phyloP scores from a whole-genome alignment of 2,113 vertebrate species.

The Notarius quadriscutis region DNA sequence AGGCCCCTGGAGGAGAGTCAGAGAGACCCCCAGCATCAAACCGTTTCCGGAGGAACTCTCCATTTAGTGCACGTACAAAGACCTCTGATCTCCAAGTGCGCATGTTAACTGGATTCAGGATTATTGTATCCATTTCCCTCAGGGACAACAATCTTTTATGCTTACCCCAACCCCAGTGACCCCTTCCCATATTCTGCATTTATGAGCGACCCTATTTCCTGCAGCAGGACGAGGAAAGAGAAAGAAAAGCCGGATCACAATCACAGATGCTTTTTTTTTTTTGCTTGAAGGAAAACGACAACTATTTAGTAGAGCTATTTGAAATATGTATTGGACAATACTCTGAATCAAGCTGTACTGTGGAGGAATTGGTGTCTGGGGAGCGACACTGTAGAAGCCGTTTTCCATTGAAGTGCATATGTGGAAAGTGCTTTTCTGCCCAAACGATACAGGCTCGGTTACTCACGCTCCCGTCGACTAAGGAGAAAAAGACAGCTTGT shows the following conservation, averaged over 20 bases:
- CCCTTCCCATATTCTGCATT: slow-evolving; percentile 22
- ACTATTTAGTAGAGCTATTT: slow-evolving; percentile 49
- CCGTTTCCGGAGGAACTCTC: slow-evolving; percentile 44
- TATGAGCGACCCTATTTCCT: slow-evolving; percentile 38
- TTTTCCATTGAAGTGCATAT: slow-evolving; percentile 62
- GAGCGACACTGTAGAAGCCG: slow-evolving; percentile 55
- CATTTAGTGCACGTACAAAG: slow-evolving; percentile 16
- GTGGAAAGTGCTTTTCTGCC: slow-evolving; percentile 64
- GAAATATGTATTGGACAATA: slow-evolving; percentile 55
- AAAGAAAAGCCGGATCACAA: slow-evolving; percentile 28
- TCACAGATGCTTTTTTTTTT: slow-evolving; percentile 29
- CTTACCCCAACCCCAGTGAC: slow-evolving; percentile 27
- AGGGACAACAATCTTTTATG: slow-evolving; percentile 10
- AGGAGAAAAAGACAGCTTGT: slow-evolving; percentile 56
- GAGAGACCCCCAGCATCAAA: slow-evolving; percentile 58
- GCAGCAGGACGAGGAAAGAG: slow-evolving; percentile 10
- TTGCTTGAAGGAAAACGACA: slow-evolving; percentile 12
- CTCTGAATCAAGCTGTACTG: slow-evolving; percentile 55
- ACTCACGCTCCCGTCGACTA: slow-evolving; percentile 53
- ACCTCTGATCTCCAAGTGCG: slow-evolving; percentile 19
- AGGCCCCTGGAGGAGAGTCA: slow-evolving; percentile 50
- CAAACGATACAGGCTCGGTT: slow-evolving; percentile 65
- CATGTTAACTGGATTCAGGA: slow-evolving; percentile 47
- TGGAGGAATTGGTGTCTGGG: slow-evolving; percentile 58
- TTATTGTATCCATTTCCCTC: not conserved